phyloP scores from a whole-genome alignment of 2,888 invertebrate genomes.

The Tuta absoluta region DNA sequence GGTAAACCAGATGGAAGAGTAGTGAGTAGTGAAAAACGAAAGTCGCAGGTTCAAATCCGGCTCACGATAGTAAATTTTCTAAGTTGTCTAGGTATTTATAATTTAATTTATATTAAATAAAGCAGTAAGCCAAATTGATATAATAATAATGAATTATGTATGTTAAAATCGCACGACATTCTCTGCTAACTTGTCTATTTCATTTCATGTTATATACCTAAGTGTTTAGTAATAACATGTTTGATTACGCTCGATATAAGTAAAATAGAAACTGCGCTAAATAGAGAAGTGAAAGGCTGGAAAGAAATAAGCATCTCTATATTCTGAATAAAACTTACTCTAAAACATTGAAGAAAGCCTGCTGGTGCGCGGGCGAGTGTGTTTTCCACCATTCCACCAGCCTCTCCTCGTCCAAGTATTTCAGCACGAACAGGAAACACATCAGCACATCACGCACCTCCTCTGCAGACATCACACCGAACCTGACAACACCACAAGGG shows the following conservation, averaged over 20 bases:
- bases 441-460: conserved; percentile 94
- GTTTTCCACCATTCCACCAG: conserved; percentile 96
- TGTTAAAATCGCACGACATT: not conserved
- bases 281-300: not conserved
- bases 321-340: conserved; percentile 83
- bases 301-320: too few species aligned
- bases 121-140: too few species aligned
- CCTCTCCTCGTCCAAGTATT: conserved; percentile 93
- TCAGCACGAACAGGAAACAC: conserved; percentile 94
- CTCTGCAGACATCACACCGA: conserved; percentile 80
- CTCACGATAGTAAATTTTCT: too few species aligned
- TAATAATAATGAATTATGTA: not conserved
- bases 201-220: too few species aligned
- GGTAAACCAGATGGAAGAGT: too few species aligned
- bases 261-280: too few species aligned
- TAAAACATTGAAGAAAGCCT: conserved; percentile 91
- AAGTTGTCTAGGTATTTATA: too few species aligned
- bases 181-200: not conserved
- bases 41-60: too few species aligned
- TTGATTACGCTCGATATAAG: too few species aligned
- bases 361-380: conserved; percentile 89
- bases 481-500: conserved; percentile 52
- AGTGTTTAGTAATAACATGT: too few species aligned
- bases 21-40: too few species aligned
- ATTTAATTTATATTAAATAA: too few species aligned